Evolutionary conservation across 2,888 invertebrate genomes (phyloP).

Genomic region (Pogonocherus hispidulus): DNA sequence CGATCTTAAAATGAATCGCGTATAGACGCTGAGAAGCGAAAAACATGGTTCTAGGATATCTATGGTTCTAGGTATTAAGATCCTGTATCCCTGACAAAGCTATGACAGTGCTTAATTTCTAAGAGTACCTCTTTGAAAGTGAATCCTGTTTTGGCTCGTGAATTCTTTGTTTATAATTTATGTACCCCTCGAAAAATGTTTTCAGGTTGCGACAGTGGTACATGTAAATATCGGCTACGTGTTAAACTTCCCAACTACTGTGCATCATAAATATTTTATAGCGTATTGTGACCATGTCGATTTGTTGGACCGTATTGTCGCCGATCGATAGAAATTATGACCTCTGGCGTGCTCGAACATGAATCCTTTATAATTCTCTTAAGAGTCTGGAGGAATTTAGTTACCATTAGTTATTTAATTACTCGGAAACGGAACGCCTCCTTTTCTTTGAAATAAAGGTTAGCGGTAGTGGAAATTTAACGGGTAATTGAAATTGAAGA

Average conservation of each 20-base stretch:
- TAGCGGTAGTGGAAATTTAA: neutral
- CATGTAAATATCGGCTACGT: constrained; percentile 28
- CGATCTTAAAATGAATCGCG: no score
- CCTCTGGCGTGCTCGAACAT: neutral
- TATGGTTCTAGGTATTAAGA: no score
- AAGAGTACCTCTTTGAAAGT: no score
- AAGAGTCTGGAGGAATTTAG: no score
- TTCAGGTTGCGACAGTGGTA: neutral
- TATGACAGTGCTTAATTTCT: no score
- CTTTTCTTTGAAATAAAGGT: neutral
- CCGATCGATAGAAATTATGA: neutral
- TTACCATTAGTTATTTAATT: neutral
- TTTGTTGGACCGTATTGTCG: constrained; percentile 3
- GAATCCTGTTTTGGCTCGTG: no score
- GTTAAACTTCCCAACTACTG: constrained; percentile 32
- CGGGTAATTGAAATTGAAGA: no score
- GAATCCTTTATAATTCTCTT: neutral
- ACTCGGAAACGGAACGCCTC: neutral
- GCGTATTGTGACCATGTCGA: neutral
- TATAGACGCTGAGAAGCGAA: no score
- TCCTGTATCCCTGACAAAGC: no score
- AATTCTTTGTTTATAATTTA: no score
- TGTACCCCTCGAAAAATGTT: neutral
- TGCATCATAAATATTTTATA: constrained; percentile 22
- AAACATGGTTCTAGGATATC: no score